phyloP scores from a whole-genome alignment of 2,113 vertebrate species.

The Mustelus asterias region DNA sequence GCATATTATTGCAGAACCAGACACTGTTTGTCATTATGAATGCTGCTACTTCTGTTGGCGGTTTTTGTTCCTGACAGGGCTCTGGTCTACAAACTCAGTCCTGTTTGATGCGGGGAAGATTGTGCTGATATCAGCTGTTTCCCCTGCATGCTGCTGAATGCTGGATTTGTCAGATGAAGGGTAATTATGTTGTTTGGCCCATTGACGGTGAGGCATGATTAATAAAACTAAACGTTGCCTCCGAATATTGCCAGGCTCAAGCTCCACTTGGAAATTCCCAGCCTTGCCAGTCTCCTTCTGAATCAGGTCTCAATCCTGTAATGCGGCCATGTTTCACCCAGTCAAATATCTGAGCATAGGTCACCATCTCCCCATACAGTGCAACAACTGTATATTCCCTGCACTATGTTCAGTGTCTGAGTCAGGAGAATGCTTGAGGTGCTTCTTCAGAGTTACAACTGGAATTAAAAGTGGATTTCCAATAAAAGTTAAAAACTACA shows the following conservation, averaged over 20 bases:
- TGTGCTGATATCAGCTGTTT: background rate
- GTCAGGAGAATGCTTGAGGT: background rate
- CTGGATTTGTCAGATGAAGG: background rate
- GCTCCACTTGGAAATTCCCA: background rate
- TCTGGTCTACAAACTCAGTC: background rate
- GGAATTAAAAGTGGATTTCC: background rate
- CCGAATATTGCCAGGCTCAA: background rate
- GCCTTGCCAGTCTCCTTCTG: background rate
- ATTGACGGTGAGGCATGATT: background rate
- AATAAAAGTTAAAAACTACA: background rate
- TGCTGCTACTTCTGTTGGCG: background rate
- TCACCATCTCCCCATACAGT: background rate
- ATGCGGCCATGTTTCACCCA: background rate
- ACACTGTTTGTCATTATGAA: background rate
- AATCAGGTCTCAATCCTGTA: background rate
- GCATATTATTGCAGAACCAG: background rate
- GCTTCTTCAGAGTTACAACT: background rate
- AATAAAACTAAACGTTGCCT: background rate
- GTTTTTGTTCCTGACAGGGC: background rate
- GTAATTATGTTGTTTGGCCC: background rate
- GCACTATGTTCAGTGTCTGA: background rate
- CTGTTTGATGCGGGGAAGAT: background rate
- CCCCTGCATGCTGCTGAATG: background rate
- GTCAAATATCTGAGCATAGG: background rate
- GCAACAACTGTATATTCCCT: background rate